These are phyloP conservation scores for Ooceraea biroi DNA, from an alignment of 1,140 invertebrate genomes.

Conservation along the genomic window DNA sequence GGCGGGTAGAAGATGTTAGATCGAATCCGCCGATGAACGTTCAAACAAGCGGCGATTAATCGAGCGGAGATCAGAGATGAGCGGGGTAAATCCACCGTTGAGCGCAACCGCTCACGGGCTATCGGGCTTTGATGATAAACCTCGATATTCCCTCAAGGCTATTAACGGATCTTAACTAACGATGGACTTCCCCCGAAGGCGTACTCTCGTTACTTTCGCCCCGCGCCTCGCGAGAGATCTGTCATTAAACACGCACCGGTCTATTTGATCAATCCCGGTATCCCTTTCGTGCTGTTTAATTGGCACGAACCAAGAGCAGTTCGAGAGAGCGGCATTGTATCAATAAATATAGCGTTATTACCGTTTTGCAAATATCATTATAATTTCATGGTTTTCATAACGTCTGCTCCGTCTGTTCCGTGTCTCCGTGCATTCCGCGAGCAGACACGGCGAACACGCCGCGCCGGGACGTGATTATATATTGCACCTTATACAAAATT, in stretches of 20 bases:
- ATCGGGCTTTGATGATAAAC: constrained; percentile 57
- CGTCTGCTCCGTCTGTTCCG: background rate
- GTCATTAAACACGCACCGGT: constrained; percentile 24
- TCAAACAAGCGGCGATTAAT: constrained; percentile 64
- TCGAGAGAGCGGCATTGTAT: background rate
- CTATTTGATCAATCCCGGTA: constrained; percentile 31
- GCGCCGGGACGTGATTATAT: constrained; percentile 50
- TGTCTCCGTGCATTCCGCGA: constrained; percentile 17
- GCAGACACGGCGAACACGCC: background rate
- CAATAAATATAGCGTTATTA: constrained; percentile 24
- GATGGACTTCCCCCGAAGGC: constrained; percentile 25
- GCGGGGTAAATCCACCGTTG: constrained; percentile 37
- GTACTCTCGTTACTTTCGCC: constrained; percentile 20
- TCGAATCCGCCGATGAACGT: constrained; percentile 51
- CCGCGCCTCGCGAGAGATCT: background rate
- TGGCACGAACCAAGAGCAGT: background rate
- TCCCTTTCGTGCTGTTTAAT: constrained; percentile 18
- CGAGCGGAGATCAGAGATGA: constrained; percentile 55
- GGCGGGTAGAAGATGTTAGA: constrained; percentile 57
- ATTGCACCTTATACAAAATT: constrained; percentile 58
- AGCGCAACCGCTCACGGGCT: constrained; percentile 23
- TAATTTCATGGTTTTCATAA: background rate
- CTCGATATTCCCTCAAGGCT: constrained; percentile 52
- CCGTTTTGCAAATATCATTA: constrained; percentile 11
- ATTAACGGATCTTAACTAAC: constrained; percentile 48